phyloP scores from a whole-genome alignment of 2,888 invertebrate genomes.

The Gymnocheta viridis region DNA sequence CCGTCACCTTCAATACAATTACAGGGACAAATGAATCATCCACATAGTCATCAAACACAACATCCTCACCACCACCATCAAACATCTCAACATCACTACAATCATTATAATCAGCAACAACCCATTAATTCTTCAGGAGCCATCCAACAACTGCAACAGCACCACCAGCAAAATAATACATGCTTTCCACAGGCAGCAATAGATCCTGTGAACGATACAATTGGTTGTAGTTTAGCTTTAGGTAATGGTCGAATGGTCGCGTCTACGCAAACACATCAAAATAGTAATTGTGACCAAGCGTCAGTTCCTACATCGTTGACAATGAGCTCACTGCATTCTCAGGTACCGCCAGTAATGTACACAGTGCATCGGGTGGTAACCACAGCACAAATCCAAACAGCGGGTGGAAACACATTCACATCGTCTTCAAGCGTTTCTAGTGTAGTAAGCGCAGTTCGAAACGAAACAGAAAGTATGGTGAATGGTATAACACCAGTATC shows the following conservation, averaged over 20 bases:
- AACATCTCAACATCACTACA: constrained; percentile 57
- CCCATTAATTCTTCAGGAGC: constrained; percentile 46
- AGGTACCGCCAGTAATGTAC: constrained; percentile 80
- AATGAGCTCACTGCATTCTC: constrained; percentile 72
- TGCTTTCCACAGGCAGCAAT: constrained; percentile 70
- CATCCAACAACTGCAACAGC: constrained; percentile 65
- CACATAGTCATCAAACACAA: constrained; percentile 71
- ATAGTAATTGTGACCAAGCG: constrained; percentile 72
- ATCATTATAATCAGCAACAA: constrained; percentile 64
- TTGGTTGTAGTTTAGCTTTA: constrained; percentile 75
- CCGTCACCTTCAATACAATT: constrained; percentile 72
- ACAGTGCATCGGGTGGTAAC: constrained; percentile 82
- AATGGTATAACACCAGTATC: constrained; percentile 74
- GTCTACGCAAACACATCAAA: constrained; percentile 79
- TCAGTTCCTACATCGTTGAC: constrained; percentile 72
- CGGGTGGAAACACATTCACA: constrained; percentile 80
- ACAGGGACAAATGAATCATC: constrained; percentile 70
- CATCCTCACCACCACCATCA: constrained; percentile 71
- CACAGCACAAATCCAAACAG: constrained; percentile 81
- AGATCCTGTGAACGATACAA: constrained; percentile 76
- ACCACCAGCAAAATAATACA: constrained; percentile 71
- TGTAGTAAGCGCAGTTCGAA: constrained; percentile 80
- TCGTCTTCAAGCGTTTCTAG: constrained; percentile 82
- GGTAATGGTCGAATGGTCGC: constrained; percentile 76
- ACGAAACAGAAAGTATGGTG: constrained; percentile 76